Evolutionary conservation across 2,888 invertebrate species (phyloP).

Genomic region (Drosophila rubida): DNA sequence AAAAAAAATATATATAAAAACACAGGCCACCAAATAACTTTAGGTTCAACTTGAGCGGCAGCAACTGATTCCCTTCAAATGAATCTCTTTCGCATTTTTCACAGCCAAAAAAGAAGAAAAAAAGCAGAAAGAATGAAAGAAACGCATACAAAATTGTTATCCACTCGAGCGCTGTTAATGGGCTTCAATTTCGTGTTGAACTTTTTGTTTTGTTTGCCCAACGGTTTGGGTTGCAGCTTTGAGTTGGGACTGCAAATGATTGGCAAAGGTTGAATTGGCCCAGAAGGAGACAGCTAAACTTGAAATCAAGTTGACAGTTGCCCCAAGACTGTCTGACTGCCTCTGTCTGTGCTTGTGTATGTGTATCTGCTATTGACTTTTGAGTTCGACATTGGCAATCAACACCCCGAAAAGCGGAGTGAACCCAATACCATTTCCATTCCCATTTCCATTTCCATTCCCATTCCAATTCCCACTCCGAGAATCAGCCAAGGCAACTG

Average conservation of each 20-base stretch:
- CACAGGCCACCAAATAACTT: slow-evolving; percentile 52
- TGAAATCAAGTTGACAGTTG: slow-evolving; percentile 48
- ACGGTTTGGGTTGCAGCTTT: slow-evolving; percentile 12
- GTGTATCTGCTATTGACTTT: slow-evolving; percentile 62
- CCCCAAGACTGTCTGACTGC: background rate
- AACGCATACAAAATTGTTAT: slow-evolving; percentile 31
- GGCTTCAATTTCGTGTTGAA: slow-evolving; percentile 48
- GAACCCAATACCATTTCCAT: slow-evolving; percentile 29
- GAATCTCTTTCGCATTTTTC: slow-evolving; percentile 36
- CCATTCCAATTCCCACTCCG: slow-evolving; percentile 36
- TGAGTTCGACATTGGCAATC: slow-evolving; percentile 56
- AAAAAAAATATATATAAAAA: slow-evolving; percentile 10
- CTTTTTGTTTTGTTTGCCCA: slow-evolving; percentile 44
- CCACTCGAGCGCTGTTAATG: slow-evolving; percentile 75
- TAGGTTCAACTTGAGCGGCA: slow-evolving; percentile 25
- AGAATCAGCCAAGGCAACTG: too few relatives aligned
- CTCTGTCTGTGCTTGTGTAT: slow-evolving; percentile 19
- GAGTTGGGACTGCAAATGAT: slow-evolving; percentile 57
- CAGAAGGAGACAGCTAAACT: slow-evolving; percentile 41
- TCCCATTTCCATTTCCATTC: slow-evolving; percentile 37
- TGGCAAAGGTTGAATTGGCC: slow-evolving; percentile 49
- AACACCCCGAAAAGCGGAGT: slow-evolving; percentile 40
- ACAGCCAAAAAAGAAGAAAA: background rate
- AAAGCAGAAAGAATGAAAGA: too few relatives aligned
- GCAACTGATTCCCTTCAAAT: slow-evolving; percentile 52